Percentiles rank a stretch among this genome's conserved stretches.
Evolutionary conservation across 1,140 invertebrate species (phyloP).

Genomic region (Mamestra configurata): DNA sequence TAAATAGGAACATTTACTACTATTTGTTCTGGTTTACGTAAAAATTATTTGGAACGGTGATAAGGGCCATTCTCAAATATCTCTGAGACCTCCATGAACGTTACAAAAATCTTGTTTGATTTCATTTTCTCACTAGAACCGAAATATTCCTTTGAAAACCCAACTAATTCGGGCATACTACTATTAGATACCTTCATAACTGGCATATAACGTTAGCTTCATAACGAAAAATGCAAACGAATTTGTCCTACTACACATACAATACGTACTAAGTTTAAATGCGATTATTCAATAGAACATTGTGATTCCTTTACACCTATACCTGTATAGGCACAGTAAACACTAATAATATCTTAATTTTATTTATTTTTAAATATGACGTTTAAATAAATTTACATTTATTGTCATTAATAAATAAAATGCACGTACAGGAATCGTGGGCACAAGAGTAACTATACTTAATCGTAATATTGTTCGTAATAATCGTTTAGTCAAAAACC

Average conservation of each 20-base stretch:
- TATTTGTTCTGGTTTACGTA: not conserved
- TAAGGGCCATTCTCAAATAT: not conserved
- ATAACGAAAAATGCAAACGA: constrained; percentile 45
- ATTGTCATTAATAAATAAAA: constrained; percentile 68
- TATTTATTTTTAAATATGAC: constrained; percentile 21
- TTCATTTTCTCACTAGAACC: constrained; percentile 15
- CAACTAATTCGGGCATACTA: constrained; percentile 13
- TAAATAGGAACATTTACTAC: constrained; percentile 24
- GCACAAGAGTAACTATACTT: constrained; percentile 26
- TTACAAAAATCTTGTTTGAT: not conserved
- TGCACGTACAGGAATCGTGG: constrained; percentile 63
- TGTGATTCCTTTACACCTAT: constrained; percentile 49
- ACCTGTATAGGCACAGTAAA: constrained; percentile 42
- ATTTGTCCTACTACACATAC: constrained; percentile 24
- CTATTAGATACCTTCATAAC: constrained; percentile 43
- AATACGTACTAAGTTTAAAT: constrained; percentile 52
- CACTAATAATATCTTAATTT: constrained; percentile 37
- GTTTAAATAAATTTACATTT: constrained; percentile 49
- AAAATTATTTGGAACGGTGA: not conserved
- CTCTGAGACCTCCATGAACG: too few species aligned
- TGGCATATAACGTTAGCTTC: constrained; percentile 40
- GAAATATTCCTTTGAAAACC: constrained; percentile 42
- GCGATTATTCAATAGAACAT: constrained; percentile 47
- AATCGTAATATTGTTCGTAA: constrained; percentile 39
- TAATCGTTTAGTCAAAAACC: constrained; percentile 42